phyloP scores from a whole-genome alignment of 2,888 invertebrate species.

The Acanthacorydalis orientalis region DNA sequence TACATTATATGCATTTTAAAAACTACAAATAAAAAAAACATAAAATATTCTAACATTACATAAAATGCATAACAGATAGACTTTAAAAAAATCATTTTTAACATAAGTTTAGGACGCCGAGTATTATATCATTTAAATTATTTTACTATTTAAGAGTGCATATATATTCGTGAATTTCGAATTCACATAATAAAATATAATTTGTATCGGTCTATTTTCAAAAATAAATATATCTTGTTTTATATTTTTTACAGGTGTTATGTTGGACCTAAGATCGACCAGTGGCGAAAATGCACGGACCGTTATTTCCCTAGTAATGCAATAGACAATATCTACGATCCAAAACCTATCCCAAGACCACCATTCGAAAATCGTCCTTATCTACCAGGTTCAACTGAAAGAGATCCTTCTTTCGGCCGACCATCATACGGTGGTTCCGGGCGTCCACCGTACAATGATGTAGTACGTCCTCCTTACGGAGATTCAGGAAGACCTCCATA shows the following conservation, averaged over 20 bases:
- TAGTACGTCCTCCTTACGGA: conserved; percentile 15
- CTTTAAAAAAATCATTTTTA: no score
- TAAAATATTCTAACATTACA: no score
- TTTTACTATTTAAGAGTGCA: not conserved
- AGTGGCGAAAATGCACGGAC: conserved; percentile 79
- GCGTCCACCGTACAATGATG: conserved; percentile 13
- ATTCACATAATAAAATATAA: not conserved
- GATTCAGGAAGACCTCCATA: conserved; percentile 25
- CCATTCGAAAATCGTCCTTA: conserved; percentile 17
- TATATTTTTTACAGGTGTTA: conserved; percentile 46
- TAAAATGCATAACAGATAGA: no score
- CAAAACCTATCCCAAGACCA: conserved; percentile 17
- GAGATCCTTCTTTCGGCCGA: conserved; percentile 7
- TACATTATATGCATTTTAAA: no score
- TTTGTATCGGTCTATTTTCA: not conserved
- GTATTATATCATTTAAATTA: no score
- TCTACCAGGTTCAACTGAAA: conserved; percentile 10
- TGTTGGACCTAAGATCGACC: conserved; percentile 58
- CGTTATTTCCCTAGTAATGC: conserved; percentile 53
- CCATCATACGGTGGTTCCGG: conserved; percentile 5
- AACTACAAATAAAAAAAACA: no score
- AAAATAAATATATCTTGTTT: not conserved
- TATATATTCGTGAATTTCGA: not conserved
- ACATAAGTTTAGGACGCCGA: no score
- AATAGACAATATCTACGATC: conserved; percentile 11